Evolutionary conservation across 1,140 invertebrate genomes (phyloP).

Genomic region (Globodera rostochiensis): DNA sequence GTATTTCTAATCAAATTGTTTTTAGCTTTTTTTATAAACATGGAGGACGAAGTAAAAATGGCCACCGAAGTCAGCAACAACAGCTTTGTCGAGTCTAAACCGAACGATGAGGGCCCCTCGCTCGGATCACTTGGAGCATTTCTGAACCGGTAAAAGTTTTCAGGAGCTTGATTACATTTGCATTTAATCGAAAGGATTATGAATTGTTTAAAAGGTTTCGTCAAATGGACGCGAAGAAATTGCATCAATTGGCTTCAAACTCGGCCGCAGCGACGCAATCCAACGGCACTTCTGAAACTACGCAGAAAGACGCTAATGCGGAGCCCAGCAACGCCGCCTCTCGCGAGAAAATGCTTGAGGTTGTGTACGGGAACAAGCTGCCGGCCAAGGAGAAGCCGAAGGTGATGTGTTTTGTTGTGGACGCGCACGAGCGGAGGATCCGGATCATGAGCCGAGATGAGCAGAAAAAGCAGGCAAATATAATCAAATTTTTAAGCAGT

Average conservation of each 20-base stretch:
- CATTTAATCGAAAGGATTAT: background rate
- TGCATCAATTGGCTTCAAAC: slow-evolving; percentile 17
- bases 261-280: background rate
- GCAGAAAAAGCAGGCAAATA: slow-evolving; percentile 15
- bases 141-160: background rate
- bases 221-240: slow-evolving; percentile 18
- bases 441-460: slow-evolving; percentile 30
- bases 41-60: background rate
- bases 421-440: slow-evolving; percentile 27
- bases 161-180: background rate
- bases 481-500: slow-evolving; percentile 3
- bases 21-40: background rate
- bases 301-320: background rate
- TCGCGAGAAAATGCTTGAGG: slow-evolving; percentile 15
- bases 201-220: background rate
- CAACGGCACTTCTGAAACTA: background rate
- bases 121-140: background rate
- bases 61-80: background rate
- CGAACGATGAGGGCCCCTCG: background rate
- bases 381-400: background rate
- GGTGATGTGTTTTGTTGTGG: slow-evolving; percentile 37
- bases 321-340: background rate
- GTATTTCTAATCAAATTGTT: no score
- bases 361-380: slow-evolving; percentile 16
- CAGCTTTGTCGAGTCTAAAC: background rate